Percentiles rank a stretch among this genome's conserved stretches.
These are phyloP conservation scores for Drosophila simulans DNA, from an alignment of 1,140 invertebrate species.

Conservation along the genomic window DNA sequence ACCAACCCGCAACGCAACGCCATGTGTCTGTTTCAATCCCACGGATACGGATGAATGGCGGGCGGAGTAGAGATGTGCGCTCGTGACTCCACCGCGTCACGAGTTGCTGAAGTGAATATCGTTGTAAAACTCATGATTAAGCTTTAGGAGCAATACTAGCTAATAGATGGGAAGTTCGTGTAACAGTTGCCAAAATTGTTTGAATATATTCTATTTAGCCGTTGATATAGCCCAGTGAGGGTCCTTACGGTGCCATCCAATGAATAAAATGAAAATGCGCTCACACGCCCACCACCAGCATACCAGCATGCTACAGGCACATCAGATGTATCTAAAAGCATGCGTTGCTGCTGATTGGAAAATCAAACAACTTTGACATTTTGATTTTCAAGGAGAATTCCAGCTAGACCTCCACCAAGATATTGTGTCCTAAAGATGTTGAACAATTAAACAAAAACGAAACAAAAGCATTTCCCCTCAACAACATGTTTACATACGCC, in stretches of 20 bases:
- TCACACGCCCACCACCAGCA: background rate
- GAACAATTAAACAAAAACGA: background rate
- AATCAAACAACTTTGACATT: slow-evolving; percentile 77
- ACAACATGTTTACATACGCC: slow-evolving; percentile 12
- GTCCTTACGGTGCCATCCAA: too few species aligned
- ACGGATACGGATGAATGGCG: slow-evolving; percentile 13
- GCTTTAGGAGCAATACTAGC: too few species aligned
- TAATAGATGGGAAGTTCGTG: too few species aligned
- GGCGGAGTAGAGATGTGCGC: background rate
- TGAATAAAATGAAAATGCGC: background rate
- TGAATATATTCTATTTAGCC: too few species aligned
- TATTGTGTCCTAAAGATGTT: slow-evolving; percentile 5
- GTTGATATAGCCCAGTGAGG: too few species aligned
- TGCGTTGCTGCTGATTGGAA: slow-evolving; percentile 64
- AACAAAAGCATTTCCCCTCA: background rate
- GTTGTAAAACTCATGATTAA: too few species aligned
- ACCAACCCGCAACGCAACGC: slow-evolving; percentile 40
- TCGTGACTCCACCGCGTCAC: background rate
- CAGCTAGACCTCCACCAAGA: slow-evolving; percentile 6
- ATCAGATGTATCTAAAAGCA: slow-evolving; percentile 46
- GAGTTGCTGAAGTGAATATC: background rate
- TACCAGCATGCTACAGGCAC: slow-evolving; percentile 1
- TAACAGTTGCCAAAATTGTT: too few species aligned
- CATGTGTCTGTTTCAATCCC: slow-evolving; percentile 68
- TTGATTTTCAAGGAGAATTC: slow-evolving; percentile 51